A percentile compares a stretch with the other conserved stretches of the same genome.
Conservation (phyloP, 1,140 invertebrate genomes). For the Eumaeus atala region DNA sequence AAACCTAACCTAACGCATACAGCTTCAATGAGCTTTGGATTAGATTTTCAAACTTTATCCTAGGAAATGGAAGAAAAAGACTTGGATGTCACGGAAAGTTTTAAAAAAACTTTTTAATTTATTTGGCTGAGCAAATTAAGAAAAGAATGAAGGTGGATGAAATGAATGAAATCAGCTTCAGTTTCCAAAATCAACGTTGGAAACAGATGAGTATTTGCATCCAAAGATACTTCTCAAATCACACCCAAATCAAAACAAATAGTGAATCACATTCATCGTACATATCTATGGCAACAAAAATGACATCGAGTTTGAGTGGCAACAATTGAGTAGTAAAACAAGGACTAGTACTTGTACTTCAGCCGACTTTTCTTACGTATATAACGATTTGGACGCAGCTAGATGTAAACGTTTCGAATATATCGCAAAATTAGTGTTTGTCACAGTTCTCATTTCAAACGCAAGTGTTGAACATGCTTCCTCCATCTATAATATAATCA, state of each 20-base stretch:
- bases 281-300: slow-evolving; percentile 24
- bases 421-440: slow-evolving; percentile 33
- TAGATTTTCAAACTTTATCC: too few species aligned
- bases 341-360: slow-evolving; percentile 22
- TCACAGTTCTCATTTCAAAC: slow-evolving; percentile 30
- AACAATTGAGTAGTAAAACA: slow-evolving; percentile 22
- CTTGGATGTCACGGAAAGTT: too few species aligned
- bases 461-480: too few species aligned
- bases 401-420: slow-evolving; percentile 35
- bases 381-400: slow-evolving; percentile 33
- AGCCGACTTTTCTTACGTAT: slow-evolving; percentile 34
- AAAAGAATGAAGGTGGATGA: too few species aligned
- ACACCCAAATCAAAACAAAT: slow-evolving; percentile 17
- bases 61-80: too few species aligned
- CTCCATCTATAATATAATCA: too few species aligned
- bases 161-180: too few species aligned
- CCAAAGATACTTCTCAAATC: slow-evolving; percentile 31
- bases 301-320: slow-evolving; percentile 21
- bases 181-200: too few species aligned
- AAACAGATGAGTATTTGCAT: slow-evolving; percentile 31
- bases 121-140: too few species aligned
- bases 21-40: too few species aligned
- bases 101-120: too few species aligned
- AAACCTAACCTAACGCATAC: too few species aligned
- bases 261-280: slow-evolving; percentile 29